Conservation (phyloP, 2,113 vertebrate species). For the Chiloscyllium plagiosum region DNA sequence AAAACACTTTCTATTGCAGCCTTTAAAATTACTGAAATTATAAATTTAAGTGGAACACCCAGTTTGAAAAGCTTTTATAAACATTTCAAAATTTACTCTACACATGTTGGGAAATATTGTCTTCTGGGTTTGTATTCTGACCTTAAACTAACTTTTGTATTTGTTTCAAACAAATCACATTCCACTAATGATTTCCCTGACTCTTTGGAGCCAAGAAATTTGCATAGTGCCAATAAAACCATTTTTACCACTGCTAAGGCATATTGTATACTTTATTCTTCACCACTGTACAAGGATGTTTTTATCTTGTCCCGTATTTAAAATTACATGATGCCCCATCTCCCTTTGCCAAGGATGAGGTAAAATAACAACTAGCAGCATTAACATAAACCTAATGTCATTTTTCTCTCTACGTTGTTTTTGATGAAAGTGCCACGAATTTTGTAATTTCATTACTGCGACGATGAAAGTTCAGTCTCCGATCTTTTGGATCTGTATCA, state of each 20-base stretch:
- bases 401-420: neutral
- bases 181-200: neutral
- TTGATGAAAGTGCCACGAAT: neutral
- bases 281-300: neutral
- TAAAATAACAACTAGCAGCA: neutral
- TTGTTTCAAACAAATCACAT: neutral
- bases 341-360: neutral
- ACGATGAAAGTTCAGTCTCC: conserved; percentile 29
- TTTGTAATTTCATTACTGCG: conserved; percentile 26
- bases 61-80: neutral
- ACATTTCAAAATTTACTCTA: neutral
- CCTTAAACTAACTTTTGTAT: neutral
- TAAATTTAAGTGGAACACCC: neutral
- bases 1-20: neutral
- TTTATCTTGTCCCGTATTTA: neutral
- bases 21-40: neutral
- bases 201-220: neutral
- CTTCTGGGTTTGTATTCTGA: neutral
- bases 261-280: neutral
- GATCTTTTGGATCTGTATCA: neutral
- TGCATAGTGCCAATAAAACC: neutral
- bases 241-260: neutral
- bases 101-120: neutral
- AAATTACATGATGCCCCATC: neutral
- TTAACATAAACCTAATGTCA: neutral